Conservation (phyloP, 2,888 invertebrate genomes). For the Belgica antarctica region DNA sequence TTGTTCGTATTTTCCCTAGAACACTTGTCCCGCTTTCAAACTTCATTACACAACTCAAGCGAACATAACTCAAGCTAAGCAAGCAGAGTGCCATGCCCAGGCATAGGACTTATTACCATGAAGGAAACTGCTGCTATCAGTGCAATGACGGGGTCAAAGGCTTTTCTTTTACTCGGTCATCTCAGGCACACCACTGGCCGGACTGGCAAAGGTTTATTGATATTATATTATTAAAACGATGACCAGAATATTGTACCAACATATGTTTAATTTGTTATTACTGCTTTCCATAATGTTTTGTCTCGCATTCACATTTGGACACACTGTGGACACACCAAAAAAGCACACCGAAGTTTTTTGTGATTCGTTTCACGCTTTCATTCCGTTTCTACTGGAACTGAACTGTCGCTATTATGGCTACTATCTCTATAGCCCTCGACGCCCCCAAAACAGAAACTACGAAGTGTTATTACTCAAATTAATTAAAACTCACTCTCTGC, state of each 20-base stretch:
- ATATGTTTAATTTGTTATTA: slow-evolving; percentile 36
- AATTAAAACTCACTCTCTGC: slow-evolving; percentile 18
- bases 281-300: not conserved
- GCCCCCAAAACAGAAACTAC: not conserved
- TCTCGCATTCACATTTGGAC: slow-evolving; percentile 5
- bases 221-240: slow-evolving; percentile 41
- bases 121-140: too few relatives aligned
- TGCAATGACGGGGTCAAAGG: too few relatives aligned
- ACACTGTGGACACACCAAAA: not conserved
- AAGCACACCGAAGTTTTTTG: not conserved
- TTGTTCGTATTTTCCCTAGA: too few relatives aligned
- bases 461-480: slow-evolving; percentile 18
- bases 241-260: slow-evolving; percentile 26
- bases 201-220: too few relatives aligned
- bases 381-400: not conserved
- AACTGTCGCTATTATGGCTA: not conserved
- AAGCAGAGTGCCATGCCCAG: too few relatives aligned
- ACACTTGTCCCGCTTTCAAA: too few relatives aligned
- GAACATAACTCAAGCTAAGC: too few relatives aligned
- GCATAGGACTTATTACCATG: too few relatives aligned
- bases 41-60: too few relatives aligned
- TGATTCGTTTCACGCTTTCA: slow-evolving; percentile 32
- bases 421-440: not conserved
- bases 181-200: too few relatives aligned
- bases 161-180: too few relatives aligned